A percentile compares a stretch with the other conserved stretches of the same genome.
Conservation (phyloP, 1,140 invertebrate species). For the Temnothorax curvispinosus region DNA sequence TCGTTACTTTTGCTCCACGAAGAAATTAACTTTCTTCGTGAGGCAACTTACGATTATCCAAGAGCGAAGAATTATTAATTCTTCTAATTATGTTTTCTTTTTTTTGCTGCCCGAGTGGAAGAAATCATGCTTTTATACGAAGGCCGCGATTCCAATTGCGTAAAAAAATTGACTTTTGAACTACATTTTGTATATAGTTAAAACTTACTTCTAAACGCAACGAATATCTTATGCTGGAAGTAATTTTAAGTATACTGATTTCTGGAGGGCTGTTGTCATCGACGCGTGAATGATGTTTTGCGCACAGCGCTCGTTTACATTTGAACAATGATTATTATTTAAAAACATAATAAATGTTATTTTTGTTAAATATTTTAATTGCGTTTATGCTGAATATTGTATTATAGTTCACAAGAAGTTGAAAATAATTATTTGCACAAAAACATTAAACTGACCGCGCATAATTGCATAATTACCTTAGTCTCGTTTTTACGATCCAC, state of each 20-base stretch:
- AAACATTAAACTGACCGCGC: not conserved
- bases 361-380: not conserved
- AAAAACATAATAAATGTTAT: not conserved
- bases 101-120: not conserved
- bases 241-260: not conserved
- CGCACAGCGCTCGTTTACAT: not conserved
- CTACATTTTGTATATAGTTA: not conserved
- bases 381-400: not conserved
- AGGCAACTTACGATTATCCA: constrained; percentile 2
- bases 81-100: constrained; percentile 13
- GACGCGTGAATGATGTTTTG: not conserved
- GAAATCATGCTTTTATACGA: constrained; percentile 18
- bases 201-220: constrained; percentile 13
- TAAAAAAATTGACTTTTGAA: constrained; percentile 14
- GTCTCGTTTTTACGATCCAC: not conserved
- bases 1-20: not conserved
- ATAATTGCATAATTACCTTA: not conserved
- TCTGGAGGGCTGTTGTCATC: not conserved
- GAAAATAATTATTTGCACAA: not conserved
- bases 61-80: constrained; percentile 40
- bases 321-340: not conserved
- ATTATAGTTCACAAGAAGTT: not conserved
- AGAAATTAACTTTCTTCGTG: constrained; percentile 38
- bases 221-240: constrained; percentile 12
- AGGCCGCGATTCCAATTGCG: not conserved